Evolutionary conservation across 2,113 vertebrate species (phyloP).

Genomic region (Agapornis roseicollis): DNA sequence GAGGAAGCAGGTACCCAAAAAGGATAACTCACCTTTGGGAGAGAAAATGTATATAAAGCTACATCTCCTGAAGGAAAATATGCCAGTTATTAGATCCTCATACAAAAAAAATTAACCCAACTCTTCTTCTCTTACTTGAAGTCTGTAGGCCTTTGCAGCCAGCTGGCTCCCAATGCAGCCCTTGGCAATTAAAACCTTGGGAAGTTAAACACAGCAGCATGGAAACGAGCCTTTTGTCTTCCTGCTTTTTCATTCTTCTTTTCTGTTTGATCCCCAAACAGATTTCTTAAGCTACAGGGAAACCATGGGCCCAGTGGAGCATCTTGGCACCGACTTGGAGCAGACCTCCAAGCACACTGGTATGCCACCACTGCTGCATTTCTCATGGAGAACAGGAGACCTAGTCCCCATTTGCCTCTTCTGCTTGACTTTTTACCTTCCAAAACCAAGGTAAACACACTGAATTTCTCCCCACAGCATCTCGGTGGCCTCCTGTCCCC

Average conservation of each 20-base stretch:
- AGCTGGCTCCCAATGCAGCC: neutral
- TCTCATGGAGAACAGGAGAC: neutral
- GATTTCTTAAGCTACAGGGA: neutral
- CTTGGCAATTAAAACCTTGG: conserved; percentile 36
- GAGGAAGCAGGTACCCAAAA: neutral
- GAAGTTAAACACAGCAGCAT: conserved; percentile 45
- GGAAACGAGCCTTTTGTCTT: conserved; percentile 17
- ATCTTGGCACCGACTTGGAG: neutral
- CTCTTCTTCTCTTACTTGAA: neutral
- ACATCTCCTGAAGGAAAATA: neutral
- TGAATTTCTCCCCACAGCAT: neutral
- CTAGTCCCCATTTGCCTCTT: neutral
- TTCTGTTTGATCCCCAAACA: neutral
- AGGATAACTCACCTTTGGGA: neutral
- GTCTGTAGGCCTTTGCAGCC: conserved; percentile 12
- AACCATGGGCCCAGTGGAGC: neutral
- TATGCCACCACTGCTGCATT: neutral
- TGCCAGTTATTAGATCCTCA: neutral
- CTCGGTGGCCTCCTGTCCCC: neutral
- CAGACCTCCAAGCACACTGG: neutral
- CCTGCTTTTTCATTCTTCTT: conserved; percentile 16
- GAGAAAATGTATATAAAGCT: neutral
- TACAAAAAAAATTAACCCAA: neutral
- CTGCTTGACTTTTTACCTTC: neutral
- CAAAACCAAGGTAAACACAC: neutral